A percentile compares a stretch with the other conserved stretches of the same genome.
Conservation (phyloP, 2,113 vertebrate species). For the Corythornis madagascariensis region DNA sequence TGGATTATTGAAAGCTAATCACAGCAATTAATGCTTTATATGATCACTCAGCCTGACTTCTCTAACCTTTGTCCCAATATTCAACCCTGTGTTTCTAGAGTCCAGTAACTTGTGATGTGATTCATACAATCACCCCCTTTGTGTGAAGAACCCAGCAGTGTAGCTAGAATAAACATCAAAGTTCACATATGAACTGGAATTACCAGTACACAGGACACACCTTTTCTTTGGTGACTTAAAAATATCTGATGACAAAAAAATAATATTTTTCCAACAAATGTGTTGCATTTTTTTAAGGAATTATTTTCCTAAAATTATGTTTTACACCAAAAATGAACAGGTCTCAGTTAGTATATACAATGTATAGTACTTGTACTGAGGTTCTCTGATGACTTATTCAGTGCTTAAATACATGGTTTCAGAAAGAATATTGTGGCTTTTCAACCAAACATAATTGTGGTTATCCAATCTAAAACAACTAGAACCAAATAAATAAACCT, state of each 20-base stretch:
- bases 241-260: not conserved
- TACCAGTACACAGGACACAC: not conserved
- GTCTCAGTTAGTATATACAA: not conserved
- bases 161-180: not conserved
- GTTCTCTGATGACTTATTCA: not conserved
- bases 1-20: not conserved
- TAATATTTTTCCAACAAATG: not conserved
- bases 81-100: not conserved
- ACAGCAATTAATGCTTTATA: not conserved
- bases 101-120: not conserved
- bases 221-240: not conserved
- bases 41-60: not conserved
- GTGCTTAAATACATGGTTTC: not conserved
- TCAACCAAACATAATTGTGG: not conserved
- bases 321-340: not conserved
- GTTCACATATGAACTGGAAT: not conserved
- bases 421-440: not conserved
- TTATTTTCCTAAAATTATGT: not conserved
- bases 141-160: not conserved
- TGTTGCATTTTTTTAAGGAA: not conserved
- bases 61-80: not conserved
- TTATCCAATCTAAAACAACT: not conserved
- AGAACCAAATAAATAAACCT: not conserved
- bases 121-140: not conserved
- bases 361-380: not conserved